Base-by-base conservation (phyloP, 2,113 vertebrate genomes). In the Eulacestoma nigropectus region DNA sequence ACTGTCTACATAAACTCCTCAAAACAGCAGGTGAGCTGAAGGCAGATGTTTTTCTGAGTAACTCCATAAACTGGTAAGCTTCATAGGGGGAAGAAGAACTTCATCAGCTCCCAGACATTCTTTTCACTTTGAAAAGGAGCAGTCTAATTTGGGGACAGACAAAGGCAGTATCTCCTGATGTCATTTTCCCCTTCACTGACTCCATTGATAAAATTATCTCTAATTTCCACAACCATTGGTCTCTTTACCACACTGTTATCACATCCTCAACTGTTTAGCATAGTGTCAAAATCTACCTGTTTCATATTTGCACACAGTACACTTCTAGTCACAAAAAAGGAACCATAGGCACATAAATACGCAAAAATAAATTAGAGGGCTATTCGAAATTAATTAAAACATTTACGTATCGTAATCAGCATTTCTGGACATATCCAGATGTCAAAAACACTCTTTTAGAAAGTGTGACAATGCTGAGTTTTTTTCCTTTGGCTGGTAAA, bases 171-270 rank as follows among this genome's bases (percentile, higher is more conserved):
- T 19, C 82, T 96, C 74, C 81, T 47, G 52, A 75, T 92, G 87
- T 67, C 11, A 79, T 93, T 93, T 96, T 96, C 87, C 87, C 41
- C 65, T 91, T 93, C 56, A 44, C 39, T 84, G 92, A 95, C 84
- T 87, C 35, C 81, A 85, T 13, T 91, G 93, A 95, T 93, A 95
- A 94, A 94, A 72, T 64, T 79, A 91, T 87, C 74, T 87, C 39
- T 64, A 29, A 87, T 91, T 96, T 85, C 74, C 92, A 94, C 60
- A 72, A 41, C 50, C 77, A 68, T 10, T 41, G 50, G 60, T 35
- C 65, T 93, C 52, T 67, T 62, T 63, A 67, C 50, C 21, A 52
- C 0, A 1, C 39, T 57, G 16, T 62, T 77, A 75, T 84, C 39
- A 50, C 26, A 39, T n/a, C 47, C 62, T 93, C 32, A 44, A 68